phyloP scores from a whole-genome alignment of 2,888 invertebrate genomes.

The Trisateles emortualis region DNA sequence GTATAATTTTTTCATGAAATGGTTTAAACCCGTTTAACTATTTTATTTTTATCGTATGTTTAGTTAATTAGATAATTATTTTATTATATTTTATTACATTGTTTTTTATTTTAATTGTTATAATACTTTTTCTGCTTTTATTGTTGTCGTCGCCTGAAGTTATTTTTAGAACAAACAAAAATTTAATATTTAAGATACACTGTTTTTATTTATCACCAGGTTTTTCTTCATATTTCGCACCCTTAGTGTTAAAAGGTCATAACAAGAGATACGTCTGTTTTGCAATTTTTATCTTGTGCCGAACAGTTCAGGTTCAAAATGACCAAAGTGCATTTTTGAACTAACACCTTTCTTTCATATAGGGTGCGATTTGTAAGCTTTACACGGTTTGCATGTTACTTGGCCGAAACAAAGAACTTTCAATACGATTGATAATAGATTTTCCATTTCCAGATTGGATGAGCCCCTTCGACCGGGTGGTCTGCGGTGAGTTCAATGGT shows the following conservation, averaged over 20 bases:
- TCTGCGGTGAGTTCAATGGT: slow-evolving; percentile 97
- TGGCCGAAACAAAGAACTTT: slow-evolving; percentile 77
- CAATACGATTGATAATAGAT: slow-evolving; percentile 88
- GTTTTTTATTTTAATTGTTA: background rate
- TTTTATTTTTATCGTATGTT: background rate
- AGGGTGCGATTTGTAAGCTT: slow-evolving; percentile 32
- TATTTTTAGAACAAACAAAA: slow-evolving; percentile 8
- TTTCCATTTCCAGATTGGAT: slow-evolving; percentile 95
- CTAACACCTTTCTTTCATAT: too few species aligned
- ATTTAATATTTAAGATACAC: slow-evolving; percentile 11
- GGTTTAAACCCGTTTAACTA: background rate
- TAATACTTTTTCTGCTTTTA: background rate
- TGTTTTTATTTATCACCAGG: slow-evolving; percentile 3
- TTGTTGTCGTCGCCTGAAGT: background rate
- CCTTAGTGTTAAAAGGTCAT: too few species aligned
- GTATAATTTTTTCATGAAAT: too few species aligned
- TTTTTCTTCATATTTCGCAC: slow-evolving; percentile 17
- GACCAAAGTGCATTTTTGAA: too few species aligned
- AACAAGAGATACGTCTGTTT: too few species aligned
- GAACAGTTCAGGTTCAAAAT: too few species aligned
- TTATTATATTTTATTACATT: background rate
- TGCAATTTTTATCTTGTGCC: too few species aligned
- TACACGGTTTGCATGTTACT: slow-evolving; percentile 67
- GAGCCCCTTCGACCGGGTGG: slow-evolving; percentile 97
- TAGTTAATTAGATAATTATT: background rate